These are phyloP conservation scores for Naja naja DNA, from an alignment of 2,113 vertebrate genomes.

Conservation along the genomic window DNA sequence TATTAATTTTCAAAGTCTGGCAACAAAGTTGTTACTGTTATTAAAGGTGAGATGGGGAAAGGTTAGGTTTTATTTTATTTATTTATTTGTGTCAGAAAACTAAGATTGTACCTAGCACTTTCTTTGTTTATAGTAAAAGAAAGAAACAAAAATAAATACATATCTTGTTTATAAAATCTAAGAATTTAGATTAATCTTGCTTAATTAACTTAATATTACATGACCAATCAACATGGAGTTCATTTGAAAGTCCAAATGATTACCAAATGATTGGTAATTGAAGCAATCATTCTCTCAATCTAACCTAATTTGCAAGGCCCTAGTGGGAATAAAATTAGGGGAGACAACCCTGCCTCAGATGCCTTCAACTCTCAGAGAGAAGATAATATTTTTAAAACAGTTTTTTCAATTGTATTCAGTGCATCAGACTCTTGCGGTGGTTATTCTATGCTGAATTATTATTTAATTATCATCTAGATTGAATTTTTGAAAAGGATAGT, in stretches of 20 bases:
- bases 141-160: not conserved
- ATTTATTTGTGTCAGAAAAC: not conserved
- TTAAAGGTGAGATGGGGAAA: not conserved
- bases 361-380: not conserved
- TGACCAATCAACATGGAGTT: not conserved
- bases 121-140: not conserved
- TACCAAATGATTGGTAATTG: too few relatives aligned
- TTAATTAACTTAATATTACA: not conserved
- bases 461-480: not conserved
- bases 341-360: not conserved
- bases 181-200: not conserved
- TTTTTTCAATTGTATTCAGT: not conserved
- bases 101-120: not conserved
- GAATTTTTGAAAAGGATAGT: not conserved
- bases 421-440: not conserved
- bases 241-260: not conserved
- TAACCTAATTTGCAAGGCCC: not conserved
- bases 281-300: not conserved
- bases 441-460: not conserved
- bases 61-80: not conserved
- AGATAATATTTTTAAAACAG: not conserved
- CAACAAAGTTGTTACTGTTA: constrained; percentile 34
- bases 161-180: not conserved
- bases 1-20: constrained; percentile 59
- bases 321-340: not conserved